phyloP scores from a whole-genome alignment of 1,140 invertebrate genomes.

The Hyposmocoma kahamanoa region DNA sequence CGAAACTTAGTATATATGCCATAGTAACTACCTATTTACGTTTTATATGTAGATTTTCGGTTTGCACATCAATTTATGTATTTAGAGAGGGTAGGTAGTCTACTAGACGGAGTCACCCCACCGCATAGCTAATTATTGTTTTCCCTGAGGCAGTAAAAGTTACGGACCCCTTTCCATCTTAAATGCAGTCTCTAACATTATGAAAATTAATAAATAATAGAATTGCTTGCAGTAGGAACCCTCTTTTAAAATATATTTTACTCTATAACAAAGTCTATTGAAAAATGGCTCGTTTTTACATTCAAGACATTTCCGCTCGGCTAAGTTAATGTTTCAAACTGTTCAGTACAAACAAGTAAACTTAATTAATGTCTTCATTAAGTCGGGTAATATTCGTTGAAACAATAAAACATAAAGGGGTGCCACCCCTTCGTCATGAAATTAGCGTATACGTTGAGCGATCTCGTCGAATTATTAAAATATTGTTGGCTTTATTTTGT shows the following conservation, averaged over 20 bases:
- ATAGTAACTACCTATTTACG: no score
- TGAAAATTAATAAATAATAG: constrained; percentile 29
- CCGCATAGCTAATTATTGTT: constrained; percentile 16
- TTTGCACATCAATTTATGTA: no score
- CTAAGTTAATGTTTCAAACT: constrained; percentile 24
- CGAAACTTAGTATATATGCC: no score
- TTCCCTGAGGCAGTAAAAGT: constrained; percentile 19
- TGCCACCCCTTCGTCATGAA: constrained; percentile 16
- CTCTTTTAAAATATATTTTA: constrained; percentile 15
- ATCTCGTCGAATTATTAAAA: background rate
- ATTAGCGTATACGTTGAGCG: background rate
- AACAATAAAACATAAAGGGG: constrained; percentile 34
- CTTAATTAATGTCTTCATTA: constrained; percentile 50
- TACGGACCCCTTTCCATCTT: constrained; percentile 10
- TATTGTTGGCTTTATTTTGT: background rate
- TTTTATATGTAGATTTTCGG: no score
- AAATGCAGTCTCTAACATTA: constrained; percentile 22
- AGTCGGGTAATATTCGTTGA: constrained; percentile 30
- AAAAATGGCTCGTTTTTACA: constrained; percentile 18
- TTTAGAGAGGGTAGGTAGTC: background rate
- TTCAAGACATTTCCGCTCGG: constrained; percentile 13
- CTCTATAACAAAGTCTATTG: no score
- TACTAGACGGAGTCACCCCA: constrained; percentile 1
- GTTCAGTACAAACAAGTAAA: constrained; percentile 35
- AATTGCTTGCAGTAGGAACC: background rate